A percentile compares a stretch with the other conserved stretches of the same genome.
Evolutionary conservation across 2,888 invertebrate species (phyloP).

Genomic region (Cylindroiulus punctatus): DNA sequence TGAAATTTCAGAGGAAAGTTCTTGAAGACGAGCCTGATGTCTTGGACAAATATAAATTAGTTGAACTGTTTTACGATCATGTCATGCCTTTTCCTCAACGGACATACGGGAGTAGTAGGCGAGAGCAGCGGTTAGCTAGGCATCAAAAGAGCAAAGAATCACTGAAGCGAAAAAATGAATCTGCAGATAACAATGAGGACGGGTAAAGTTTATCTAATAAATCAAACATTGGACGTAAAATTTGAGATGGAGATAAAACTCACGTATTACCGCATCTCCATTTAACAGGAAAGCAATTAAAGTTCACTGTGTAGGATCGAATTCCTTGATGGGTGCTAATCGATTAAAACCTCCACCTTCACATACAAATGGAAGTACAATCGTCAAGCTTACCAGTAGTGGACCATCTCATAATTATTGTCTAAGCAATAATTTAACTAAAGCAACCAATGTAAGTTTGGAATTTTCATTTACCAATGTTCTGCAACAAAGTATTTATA

Average conservation of each 20-base stretch:
- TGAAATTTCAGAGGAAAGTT: not conserved
- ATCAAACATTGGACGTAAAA: not conserved
- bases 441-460: not conserved
- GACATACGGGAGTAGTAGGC: slow-evolving; percentile 42
- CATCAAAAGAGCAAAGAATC: not conserved
- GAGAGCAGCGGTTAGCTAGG: slow-evolving; percentile 27
- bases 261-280: not conserved
- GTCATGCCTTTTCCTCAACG: slow-evolving; percentile 50
- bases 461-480: not conserved
- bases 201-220: not conserved
- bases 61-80: slow-evolving; percentile 52
- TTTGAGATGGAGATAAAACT: not conserved
- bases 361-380: not conserved
- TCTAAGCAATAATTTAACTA: not conserved
- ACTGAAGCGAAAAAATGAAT: not conserved
- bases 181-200: not conserved
- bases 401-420: not conserved
- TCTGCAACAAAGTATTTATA: not conserved
- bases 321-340: not conserved
- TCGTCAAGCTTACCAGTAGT: not conserved
- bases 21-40: not conserved
- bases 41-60: slow-evolving; percentile 27
- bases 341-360: slow-evolving; percentile 1
- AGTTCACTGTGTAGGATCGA: not conserved
- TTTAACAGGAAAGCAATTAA: not conserved